phyloP scores from a whole-genome alignment of 1,140 invertebrate species.

The Babylonia areolata region DNA sequence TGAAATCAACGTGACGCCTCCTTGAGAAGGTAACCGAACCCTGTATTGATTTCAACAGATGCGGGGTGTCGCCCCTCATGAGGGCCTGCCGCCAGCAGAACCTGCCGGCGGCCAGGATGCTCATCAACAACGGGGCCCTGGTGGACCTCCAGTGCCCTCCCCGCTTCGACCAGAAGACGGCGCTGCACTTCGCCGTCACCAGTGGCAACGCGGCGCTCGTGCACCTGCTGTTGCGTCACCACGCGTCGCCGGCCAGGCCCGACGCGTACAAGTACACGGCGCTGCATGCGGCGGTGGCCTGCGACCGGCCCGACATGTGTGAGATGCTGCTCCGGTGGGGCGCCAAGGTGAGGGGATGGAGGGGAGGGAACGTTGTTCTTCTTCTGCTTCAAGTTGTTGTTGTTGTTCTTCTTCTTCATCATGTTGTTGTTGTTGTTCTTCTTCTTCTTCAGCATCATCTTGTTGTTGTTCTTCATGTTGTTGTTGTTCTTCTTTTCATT shows the following conservation, averaged over 20 bases:
- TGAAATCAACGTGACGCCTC: too few relatives aligned
- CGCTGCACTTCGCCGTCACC: constrained; percentile 91
- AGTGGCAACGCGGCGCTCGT: constrained; percentile 85
- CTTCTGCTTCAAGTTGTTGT: background rate
- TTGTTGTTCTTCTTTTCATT: too few relatives aligned
- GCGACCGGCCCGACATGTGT: constrained; percentile 79
- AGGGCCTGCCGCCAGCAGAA: constrained; percentile 69
- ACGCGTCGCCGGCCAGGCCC: constrained; percentile 81
- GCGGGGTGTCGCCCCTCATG: constrained; percentile 91
- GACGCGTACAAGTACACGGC: constrained; percentile 87
- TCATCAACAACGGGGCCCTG: constrained; percentile 89
- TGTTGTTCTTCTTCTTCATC: background rate
- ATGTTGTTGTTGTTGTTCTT: background rate
- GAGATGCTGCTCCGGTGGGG: constrained; percentile 78
- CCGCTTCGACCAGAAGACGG: constrained; percentile 78
- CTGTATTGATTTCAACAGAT: constrained; percentile 73
- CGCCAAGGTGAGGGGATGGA: constrained; percentile 78
- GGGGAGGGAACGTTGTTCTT: too few relatives aligned
- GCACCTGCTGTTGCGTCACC: constrained; percentile 86
- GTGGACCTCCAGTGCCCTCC: constrained; percentile 78
- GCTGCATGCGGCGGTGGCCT: constrained; percentile 87
- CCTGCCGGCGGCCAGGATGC: constrained; percentile 81
- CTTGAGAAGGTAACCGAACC: too few relatives aligned
- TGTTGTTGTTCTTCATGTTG: background rate
- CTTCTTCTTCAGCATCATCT: too few relatives aligned